Conservation (phyloP, 2,888 invertebrate genomes). For the Caenorhabditis becei region DNA sequence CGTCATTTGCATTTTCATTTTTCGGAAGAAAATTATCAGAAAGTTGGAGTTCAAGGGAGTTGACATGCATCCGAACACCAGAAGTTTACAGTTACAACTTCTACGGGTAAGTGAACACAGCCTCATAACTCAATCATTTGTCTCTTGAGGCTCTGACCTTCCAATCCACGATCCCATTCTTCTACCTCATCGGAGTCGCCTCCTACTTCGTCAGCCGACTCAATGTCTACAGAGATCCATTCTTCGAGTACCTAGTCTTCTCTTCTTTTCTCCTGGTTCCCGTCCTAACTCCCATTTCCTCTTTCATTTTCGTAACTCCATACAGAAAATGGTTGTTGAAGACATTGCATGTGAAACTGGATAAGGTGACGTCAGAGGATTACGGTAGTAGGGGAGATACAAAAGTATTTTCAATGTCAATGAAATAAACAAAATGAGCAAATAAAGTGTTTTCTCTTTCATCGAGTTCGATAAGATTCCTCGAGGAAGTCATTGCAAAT, state of each 20-base stretch:
- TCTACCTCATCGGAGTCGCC: constrained; percentile 31
- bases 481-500: no score
- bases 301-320: constrained; percentile 34
- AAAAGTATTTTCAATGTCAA: not conserved
- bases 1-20: constrained; percentile 22
- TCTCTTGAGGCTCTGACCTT: constrained; percentile 41
- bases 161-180: constrained; percentile 37
- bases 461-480: no score
- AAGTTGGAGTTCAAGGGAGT: constrained; percentile 10
- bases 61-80: constrained; percentile 24
- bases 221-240: constrained; percentile 31
- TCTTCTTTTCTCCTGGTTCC: constrained; percentile 40
- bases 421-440: not conserved
- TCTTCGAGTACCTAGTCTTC: constrained; percentile 36
- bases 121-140: no score
- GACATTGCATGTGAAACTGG: not conserved
- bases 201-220: constrained; percentile 33
- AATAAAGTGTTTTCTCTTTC: no score
- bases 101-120: constrained; percentile 26
- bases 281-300: constrained; percentile 35
- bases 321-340: constrained; percentile 24
- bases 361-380: constrained; percentile 13
- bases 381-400: constrained; percentile 9
- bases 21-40: constrained; percentile 28
- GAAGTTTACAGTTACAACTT: constrained; percentile 35